Conservation (phyloP, 2,888 invertebrate genomes). For the Caenorhabditis sulstoni region DNA sequence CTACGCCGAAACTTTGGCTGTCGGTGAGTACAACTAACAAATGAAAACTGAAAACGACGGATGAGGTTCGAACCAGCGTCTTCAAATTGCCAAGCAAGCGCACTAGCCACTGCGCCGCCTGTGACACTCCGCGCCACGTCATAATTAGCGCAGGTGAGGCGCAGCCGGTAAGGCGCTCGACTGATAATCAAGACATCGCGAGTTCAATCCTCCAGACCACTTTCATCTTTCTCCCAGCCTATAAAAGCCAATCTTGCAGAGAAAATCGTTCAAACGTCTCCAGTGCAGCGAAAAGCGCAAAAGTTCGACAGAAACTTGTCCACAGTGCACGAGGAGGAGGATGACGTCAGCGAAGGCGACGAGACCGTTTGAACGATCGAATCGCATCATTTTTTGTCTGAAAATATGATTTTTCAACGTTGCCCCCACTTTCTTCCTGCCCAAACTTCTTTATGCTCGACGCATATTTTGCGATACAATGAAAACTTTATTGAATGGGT, state of each 20-base stretch:
- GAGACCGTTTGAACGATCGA: constrained; percentile 22
- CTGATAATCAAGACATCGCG: no score
- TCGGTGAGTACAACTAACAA: constrained; percentile 11
- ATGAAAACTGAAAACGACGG: no score
- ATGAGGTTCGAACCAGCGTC: no score
- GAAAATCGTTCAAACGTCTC: constrained; percentile 29
- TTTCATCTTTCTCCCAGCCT: not conserved
- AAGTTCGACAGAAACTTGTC: constrained; percentile 51
- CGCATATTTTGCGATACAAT: not conserved
- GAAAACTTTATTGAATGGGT: no score
- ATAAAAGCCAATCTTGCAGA: constrained; percentile 8
- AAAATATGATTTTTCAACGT: constrained; percentile 32
- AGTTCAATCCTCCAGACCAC: no score
- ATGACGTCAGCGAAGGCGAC: constrained; percentile 27
- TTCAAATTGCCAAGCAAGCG: not conserved
- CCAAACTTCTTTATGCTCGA: not conserved
- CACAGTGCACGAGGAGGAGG: constrained; percentile 48
- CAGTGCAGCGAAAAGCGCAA: constrained; percentile 25
- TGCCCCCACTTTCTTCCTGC: not conserved
- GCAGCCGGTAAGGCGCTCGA: no score
- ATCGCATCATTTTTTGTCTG: constrained; percentile 9
- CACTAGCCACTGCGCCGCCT: not conserved
- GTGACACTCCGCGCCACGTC: no score
- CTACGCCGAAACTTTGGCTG: constrained; percentile 32
- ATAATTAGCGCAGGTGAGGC: no score